Conservation (phyloP, 2,113 vertebrate species). For the Pteruthius melanotis region DNA sequence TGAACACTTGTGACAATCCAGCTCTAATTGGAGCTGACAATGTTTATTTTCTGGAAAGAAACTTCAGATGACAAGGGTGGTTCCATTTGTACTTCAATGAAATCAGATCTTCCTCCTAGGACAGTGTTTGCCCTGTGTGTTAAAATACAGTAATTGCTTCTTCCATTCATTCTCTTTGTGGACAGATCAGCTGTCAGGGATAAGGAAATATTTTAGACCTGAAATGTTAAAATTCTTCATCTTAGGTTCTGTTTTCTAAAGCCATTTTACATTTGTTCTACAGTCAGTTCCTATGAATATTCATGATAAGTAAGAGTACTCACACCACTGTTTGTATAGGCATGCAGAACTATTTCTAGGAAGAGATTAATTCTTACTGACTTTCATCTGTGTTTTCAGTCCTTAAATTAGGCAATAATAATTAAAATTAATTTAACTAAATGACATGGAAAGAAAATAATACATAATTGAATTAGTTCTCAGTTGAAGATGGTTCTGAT, state of each 20-base stretch:
- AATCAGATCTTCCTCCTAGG: neutral
- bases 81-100: neutral
- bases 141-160: neutral
- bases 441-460: neutral
- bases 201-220: neutral
- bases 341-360: neutral
- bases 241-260: neutral
- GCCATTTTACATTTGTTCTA: neutral
- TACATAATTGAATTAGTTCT: neutral
- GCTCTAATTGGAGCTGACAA: neutral
- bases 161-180: neutral
- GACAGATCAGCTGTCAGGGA: neutral
- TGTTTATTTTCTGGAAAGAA: neutral
- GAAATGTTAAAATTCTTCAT: neutral
- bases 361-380: neutral
- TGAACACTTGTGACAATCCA: neutral
- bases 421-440: neutral
- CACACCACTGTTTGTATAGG: neutral
- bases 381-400: neutral
- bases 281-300: neutral
- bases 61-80: neutral
- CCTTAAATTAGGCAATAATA: neutral
- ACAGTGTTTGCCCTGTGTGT: neutral
- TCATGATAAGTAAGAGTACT: neutral
- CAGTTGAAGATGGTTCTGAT: neutral